These are phyloP conservation scores for Alentia gelatinosa DNA, from an alignment of 2,888 invertebrate species.

Conservation along the genomic window DNA sequence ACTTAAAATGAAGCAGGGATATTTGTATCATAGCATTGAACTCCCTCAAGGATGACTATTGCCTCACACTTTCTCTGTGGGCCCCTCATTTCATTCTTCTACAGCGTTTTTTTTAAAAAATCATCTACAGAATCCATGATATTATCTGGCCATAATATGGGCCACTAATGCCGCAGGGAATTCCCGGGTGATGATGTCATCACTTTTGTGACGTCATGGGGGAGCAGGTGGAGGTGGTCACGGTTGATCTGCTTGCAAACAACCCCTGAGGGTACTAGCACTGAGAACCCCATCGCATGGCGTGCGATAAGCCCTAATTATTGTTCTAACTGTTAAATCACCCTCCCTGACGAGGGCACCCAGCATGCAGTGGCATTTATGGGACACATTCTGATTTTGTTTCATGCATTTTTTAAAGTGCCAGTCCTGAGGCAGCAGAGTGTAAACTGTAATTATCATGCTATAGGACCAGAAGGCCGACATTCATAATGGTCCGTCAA, in stretches of 20 bases:
- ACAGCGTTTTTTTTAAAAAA: no score
- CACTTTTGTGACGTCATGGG: neutral
- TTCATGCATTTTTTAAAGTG: neutral
- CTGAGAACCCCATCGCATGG: neutral
- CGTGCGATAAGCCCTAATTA: conserved; percentile 23
- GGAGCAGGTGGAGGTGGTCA: conserved; percentile 19
- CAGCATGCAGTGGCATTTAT: neutral
- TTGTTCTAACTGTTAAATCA: neutral
- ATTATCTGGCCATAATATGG: neutral
- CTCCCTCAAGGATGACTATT: no score
- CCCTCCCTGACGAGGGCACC: neutral
- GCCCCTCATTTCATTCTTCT: no score
- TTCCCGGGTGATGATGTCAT: neutral
- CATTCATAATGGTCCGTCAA: no score
- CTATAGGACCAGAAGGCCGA: no score
- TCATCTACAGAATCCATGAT: neutral
- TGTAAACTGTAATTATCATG: no score
- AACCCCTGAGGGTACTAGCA: neutral
- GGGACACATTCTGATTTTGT: neutral
- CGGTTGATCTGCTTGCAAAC: neutral
- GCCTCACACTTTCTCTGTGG: no score
- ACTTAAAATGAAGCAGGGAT: no score
- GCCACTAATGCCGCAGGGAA: neutral
- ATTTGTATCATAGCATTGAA: no score
- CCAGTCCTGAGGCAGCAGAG: no score